Base-by-base conservation (phyloP, 1,140 invertebrate genomes). In the Lepidurus arcticus region DNA sequence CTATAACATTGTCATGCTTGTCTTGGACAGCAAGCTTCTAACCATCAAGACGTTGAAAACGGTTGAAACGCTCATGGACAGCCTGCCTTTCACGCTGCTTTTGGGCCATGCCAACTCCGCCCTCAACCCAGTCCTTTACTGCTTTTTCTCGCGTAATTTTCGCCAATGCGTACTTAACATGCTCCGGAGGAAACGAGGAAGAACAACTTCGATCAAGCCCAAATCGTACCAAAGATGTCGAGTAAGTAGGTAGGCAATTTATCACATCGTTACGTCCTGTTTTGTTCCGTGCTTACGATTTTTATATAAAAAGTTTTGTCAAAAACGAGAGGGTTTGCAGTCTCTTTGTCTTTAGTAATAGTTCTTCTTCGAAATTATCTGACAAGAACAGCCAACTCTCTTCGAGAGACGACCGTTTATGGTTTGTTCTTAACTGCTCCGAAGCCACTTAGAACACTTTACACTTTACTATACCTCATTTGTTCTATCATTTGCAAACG, bases 71-170 rank as follows among this genome's bases (percentile, higher is more conserved):
- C 44, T 45, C 8, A 47, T 76, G 47, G 44, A 10, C 42, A 34
- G 75, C 73, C 79, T 87, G 6, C 84, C 86, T 1, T 86, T 86
- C 78, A 86, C 89, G 6, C 84, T 91, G 43, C 83, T 89, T 10
- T 83, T 90, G 0, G 90, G 92, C 80, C 92, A 94, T 82, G 89
- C 90, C 2, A 94, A 94, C 85, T 93, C 92, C 9, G 93, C 93
- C 43, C 89, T 95, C 80, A 96, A 96, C 84, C 94, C 94, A 0
- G 89, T 96, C 73, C 90, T 96, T 7, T 96, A 96, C 84, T 94
- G 93, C 82, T 89, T 94, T 81, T 93, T 95, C 89, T 94, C 93
- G 42, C 89, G 91, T 53, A 94, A 93, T 84, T 95, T 97, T 83
- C 88, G 94, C 82, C 88, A 90, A 73, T 92, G 90, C 53, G 86